Percentiles rank a stretch among this genome's conserved stretches.
Conservation (phyloP, 2,888 invertebrate genomes). For the Thecophora atra region DNA sequence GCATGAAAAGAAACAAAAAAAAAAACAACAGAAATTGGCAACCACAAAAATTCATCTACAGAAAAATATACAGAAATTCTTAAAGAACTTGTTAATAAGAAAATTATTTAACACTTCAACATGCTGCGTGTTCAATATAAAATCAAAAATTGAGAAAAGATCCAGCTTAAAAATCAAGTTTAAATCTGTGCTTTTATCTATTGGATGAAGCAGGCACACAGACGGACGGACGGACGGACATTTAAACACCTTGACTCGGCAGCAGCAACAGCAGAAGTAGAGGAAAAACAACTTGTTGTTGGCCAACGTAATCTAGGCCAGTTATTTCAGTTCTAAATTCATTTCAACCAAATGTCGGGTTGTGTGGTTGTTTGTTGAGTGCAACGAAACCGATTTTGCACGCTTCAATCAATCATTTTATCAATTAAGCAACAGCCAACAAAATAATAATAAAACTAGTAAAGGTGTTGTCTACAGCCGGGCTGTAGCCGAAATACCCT, state of each 20-base stretch:
- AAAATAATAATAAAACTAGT: too few relatives aligned
- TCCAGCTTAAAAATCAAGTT: not conserved
- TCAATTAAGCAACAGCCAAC: not conserved
- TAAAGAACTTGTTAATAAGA: not conserved
- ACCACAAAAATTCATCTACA: not conserved
- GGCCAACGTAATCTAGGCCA: not conserved
- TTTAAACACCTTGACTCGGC: not conserved
- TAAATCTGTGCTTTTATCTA: not conserved
- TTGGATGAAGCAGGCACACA: not conserved
- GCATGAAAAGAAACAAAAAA: not conserved
- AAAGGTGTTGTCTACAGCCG: too few relatives aligned
- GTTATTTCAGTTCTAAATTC: not conserved
- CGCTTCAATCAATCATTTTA: not conserved
- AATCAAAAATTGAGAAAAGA: not conserved
- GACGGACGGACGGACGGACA: too few relatives aligned
- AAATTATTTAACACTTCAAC: slow-evolving; percentile 2
- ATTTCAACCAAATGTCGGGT: not conserved
- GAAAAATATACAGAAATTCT: not conserved
- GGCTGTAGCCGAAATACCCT: too few relatives aligned
- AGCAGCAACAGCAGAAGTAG: not conserved
- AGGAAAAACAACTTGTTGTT: not conserved
- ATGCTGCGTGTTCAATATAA: not conserved
- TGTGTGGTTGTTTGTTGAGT: not conserved
- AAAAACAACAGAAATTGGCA: not conserved
- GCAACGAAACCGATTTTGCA: not conserved